These are phyloP conservation scores for Rhamnusium bicolor DNA, from an alignment of 2,888 invertebrate species.

Conservation along the genomic window DNA sequence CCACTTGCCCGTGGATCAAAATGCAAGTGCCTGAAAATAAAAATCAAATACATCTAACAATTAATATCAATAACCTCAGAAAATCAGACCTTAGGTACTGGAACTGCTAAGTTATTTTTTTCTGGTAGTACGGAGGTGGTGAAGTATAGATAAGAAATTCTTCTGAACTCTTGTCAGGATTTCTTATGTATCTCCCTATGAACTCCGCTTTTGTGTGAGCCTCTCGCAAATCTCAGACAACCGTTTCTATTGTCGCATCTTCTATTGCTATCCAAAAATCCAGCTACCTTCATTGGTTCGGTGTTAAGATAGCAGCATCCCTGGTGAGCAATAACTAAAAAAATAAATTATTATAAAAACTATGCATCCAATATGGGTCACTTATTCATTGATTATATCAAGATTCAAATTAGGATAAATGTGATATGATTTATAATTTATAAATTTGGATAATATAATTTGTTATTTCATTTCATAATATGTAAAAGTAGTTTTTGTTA, in stretches of 20 bases:
- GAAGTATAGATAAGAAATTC: constrained; percentile 80
- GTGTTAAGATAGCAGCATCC: constrained; percentile 91
- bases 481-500: no score
- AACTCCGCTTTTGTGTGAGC: constrained; percentile 90
- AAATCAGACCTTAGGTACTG: constrained; percentile 83
- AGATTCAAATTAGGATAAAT: no score
- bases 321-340: constrained; percentile 84
- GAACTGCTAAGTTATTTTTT: constrained; percentile 84
- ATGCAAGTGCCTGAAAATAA: constrained; percentile 83
- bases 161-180: constrained; percentile 77
- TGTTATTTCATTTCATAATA: no score
- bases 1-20: constrained; percentile 92
- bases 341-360: constrained; percentile 41
- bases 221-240: constrained; percentile 92
- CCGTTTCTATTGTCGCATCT: constrained; percentile 95
- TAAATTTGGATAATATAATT: no score
- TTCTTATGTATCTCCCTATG: constrained; percentile 82
- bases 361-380: no score
- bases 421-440: no score
- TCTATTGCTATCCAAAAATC: constrained; percentile 98
- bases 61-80: background rate
- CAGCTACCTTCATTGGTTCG: constrained; percentile 85
- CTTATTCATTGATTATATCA: no score
- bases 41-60: background rate
- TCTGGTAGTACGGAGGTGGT: constrained; percentile 80